Evolutionary conservation across 1,140 invertebrate species (phyloP).

Genomic region (Goniozus legneri): DNA sequence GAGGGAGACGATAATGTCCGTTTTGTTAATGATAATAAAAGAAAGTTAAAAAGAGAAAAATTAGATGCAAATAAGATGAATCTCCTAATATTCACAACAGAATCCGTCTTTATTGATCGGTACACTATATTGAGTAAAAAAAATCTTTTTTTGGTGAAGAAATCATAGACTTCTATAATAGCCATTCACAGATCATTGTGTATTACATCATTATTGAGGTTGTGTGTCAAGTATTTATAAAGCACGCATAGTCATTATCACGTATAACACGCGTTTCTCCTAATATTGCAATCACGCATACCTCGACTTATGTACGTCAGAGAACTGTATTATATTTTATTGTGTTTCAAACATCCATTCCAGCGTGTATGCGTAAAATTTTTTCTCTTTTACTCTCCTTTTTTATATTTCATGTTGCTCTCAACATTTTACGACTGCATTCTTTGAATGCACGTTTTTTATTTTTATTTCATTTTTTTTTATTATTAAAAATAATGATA

Average conservation of each 20-base stretch:
- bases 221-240: slow-evolving; percentile 30
- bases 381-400: too few species aligned
- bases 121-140: slow-evolving; percentile 19
- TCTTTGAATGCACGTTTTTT: slow-evolving; percentile 18
- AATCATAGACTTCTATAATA: slow-evolving; percentile 27
- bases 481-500: slow-evolving; percentile 18
- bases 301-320: too few species aligned
- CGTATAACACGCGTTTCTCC: too few species aligned
- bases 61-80: too few species aligned
- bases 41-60: slow-evolving; percentile 10
- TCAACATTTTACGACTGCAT: too few species aligned
- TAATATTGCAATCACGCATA: too few species aligned
- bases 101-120: slow-evolving; percentile 1
- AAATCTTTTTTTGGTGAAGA: slow-evolving; percentile 11
- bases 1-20: too few species aligned
- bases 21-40: too few species aligned
- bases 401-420: too few species aligned
- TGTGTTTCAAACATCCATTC: too few species aligned
- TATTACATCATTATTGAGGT: slow-evolving; percentile 26
- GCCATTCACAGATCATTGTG: slow-evolving; percentile 20
- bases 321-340: too few species aligned
- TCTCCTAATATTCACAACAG: slow-evolving; percentile 9
- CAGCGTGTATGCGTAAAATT: too few species aligned
- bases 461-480: slow-evolving; percentile 12
- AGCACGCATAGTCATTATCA: slow-evolving; percentile 25